Percentiles rank a stretch among this genome's conserved stretches.
Evolutionary conservation across 2,888 invertebrate species (phyloP).

Genomic region (Netelia melanura): DNA sequence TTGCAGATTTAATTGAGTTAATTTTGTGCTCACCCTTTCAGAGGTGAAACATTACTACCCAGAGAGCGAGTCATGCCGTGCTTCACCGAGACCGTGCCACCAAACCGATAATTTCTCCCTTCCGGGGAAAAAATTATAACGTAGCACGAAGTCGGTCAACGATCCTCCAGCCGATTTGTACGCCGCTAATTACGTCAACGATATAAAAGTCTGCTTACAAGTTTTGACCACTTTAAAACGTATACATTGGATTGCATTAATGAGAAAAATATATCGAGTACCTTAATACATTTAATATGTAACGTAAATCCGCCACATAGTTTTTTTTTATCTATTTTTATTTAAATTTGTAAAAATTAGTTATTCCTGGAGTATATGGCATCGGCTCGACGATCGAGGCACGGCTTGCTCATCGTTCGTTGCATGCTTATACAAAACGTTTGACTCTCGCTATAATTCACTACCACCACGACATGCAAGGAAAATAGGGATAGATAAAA

Average conservation of each 20-base stretch:
- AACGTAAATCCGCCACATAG: not conserved
- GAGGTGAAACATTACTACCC: slow-evolving; percentile 67
- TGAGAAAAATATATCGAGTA: not conserved
- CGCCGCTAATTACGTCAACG: not conserved
- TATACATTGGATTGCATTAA: not conserved
- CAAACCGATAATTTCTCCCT: slow-evolving; percentile 48
- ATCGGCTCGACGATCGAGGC: slow-evolving; percentile 67
- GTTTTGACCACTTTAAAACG: not conserved
- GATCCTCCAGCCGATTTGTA: slow-evolving; percentile 66
- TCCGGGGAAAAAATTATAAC: slow-evolving; percentile 35
- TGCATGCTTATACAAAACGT: slow-evolving; percentile 70
- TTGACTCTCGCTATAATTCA: slow-evolving; percentile 68
- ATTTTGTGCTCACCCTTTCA: slow-evolving; percentile 63
- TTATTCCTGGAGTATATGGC: not conserved
- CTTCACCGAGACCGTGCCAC: slow-evolving; percentile 59
- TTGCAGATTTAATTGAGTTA: slow-evolving; percentile 83
- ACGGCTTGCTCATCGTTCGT: slow-evolving; percentile 67
- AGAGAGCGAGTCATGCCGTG: slow-evolving; percentile 68
- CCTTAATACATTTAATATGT: not conserved
- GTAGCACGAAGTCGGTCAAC: slow-evolving; percentile 58
- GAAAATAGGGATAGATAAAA: slow-evolving; percentile 30
- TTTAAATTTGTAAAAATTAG: not conserved
- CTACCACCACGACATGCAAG: slow-evolving; percentile 54
- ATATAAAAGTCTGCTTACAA: not conserved
- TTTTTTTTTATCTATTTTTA: not conserved